A percentile compares a stretch with the other conserved stretches of the same genome.
These are phyloP conservation scores for Aldrovandia affinis DNA, from an alignment of 2,797 vertebrate genomes.

Conservation along the genomic window DNA sequence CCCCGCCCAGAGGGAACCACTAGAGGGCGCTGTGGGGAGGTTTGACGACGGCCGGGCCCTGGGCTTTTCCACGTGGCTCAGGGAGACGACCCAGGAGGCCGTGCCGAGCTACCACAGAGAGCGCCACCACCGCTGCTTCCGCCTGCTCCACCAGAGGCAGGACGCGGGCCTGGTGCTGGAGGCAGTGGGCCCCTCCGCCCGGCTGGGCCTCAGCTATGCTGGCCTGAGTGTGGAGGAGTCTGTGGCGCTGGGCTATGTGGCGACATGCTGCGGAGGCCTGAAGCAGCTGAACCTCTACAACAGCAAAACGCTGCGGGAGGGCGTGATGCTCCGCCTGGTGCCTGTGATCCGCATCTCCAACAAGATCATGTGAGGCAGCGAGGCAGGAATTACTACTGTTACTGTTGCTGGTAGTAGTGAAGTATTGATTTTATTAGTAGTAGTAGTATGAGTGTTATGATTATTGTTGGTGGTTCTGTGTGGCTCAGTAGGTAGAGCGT, in stretches of 20 bases:
- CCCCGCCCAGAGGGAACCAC: slow-evolving; percentile 48
- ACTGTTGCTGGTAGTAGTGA: too few relatives aligned
- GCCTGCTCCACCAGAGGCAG: slow-evolving; percentile 68
- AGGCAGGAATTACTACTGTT: too few relatives aligned
- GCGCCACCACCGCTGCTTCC: slow-evolving; percentile 56
- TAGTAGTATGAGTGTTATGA: too few relatives aligned
- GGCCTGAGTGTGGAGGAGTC: slow-evolving; percentile 56
- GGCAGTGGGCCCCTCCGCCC: slow-evolving; percentile 37
- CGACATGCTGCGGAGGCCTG: slow-evolving; percentile 55
- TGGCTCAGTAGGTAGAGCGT: too few relatives aligned
- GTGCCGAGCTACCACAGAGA: slow-evolving; percentile 32
- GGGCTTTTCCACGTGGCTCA: slow-evolving; percentile 63
- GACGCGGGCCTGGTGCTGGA: slow-evolving; percentile 62
- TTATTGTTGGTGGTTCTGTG: too few relatives aligned
- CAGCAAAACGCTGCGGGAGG: slow-evolving; percentile 46
- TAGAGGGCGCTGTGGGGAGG: slow-evolving; percentile 59
- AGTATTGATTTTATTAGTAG: too few relatives aligned
- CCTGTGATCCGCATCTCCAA: slow-evolving; percentile 56
- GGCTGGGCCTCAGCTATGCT: slow-evolving; percentile 48
- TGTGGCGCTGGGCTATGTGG: slow-evolving; percentile 59
- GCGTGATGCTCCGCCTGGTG: slow-evolving; percentile 51
- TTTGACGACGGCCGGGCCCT: slow-evolving; percentile 45
- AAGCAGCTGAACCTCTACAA: slow-evolving; percentile 57
- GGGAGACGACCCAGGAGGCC: slow-evolving; percentile 40
- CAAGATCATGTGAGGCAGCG: slow-evolving; percentile 63